A percentile compares a stretch with the other conserved stretches of the same genome.
These are phyloP conservation scores for Arnoldichthys spilopterus DNA, from an alignment of 2,797 vertebrate species.

Conservation along the genomic window DNA sequence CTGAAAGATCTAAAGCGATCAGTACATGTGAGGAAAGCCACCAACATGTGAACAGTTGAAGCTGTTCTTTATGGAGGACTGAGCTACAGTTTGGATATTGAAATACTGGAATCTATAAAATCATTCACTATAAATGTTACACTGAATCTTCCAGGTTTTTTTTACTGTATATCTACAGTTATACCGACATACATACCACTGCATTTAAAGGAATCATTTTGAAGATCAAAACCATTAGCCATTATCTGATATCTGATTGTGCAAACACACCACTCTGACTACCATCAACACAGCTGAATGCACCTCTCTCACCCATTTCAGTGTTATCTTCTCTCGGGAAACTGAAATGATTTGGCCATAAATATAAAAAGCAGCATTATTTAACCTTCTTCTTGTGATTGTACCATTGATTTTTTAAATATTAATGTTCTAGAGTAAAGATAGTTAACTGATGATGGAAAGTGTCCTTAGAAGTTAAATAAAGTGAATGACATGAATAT, in stretches of 20 bases:
- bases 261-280: neutral
- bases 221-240: slow-evolving; percentile 20
- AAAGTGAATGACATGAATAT: no score
- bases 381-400: neutral
- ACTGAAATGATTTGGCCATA: slow-evolving; percentile 25
- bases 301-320: neutral
- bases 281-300: neutral
- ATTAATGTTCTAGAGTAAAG: neutral
- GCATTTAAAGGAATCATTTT: neutral
- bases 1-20: no score
- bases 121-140: no score
- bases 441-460: neutral
- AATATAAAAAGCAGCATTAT: slow-evolving; percentile 18
- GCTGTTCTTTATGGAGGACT: no score
- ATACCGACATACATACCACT: neutral
- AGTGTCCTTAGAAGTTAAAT: no score
- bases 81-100: no score
- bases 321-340: neutral
- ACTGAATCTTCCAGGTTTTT: no score
- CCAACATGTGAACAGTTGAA: no score
- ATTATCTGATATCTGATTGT: slow-evolving; percentile 29
- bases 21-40: no score
- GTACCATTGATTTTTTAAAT: no score
- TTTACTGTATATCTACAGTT: no score
- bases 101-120: no score